Percentiles rank a stretch among this genome's conserved stretches.
Conservation (phyloP, 2,113 vertebrate genomes). For the Pelusios castaneus region DNA sequence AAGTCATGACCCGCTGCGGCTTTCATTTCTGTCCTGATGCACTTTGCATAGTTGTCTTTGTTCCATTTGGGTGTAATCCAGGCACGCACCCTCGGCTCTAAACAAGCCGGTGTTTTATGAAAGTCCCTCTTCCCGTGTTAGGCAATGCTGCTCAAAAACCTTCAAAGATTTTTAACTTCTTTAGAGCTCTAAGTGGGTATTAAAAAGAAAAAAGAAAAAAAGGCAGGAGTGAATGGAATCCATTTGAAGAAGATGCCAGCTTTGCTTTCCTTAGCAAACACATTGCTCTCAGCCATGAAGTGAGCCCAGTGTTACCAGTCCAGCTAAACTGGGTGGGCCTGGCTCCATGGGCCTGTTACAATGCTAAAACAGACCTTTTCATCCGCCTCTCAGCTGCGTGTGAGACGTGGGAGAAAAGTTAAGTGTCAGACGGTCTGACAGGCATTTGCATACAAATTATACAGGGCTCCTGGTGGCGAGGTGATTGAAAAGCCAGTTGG, state of each 20-base stretch:
- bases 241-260: conserved; percentile 60
- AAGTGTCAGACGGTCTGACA: conserved; percentile 12
- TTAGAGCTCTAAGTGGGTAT: conserved; percentile 25
- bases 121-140: background rate
- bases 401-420: background rate
- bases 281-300: conserved; percentile 6
- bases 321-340: conserved; percentile 5
- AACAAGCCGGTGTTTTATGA: conserved; percentile 43
- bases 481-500: background rate
- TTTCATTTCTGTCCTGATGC: conserved; percentile 34
- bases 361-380: conserved; percentile 40
- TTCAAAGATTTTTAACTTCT: conserved; percentile 7
- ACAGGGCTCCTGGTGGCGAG: background rate
- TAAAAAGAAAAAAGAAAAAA: background rate
- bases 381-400: background rate
- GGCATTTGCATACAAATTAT: conserved; percentile 22
- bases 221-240: conserved; percentile 33
- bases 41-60: conserved; percentile 48
- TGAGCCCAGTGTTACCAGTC: background rate
- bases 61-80: conserved; percentile 15
- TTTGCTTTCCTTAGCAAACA: conserved; percentile 27
- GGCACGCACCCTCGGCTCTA: background rate
- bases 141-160: background rate
- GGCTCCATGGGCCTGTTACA: background rate
- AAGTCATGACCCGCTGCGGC: background rate